Percentiles rank a stretch among this genome's conserved stretches.
phyloP scores from a whole-genome alignment of 2,113 vertebrate genomes.

The Pontoporia blainvillei region DNA sequence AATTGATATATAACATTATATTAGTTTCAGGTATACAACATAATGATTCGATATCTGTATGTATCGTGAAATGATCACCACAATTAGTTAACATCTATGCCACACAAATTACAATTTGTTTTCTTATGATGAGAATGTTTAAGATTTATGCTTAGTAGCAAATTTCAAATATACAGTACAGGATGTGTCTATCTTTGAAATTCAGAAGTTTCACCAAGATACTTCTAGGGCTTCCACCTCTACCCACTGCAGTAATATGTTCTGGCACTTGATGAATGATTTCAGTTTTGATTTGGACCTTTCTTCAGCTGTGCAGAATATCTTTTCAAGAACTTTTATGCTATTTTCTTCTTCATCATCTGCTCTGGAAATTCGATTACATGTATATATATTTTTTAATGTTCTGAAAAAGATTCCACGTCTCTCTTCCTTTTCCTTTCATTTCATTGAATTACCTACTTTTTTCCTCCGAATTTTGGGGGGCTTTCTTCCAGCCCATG shows the following conservation, averaged over 20 bases:
- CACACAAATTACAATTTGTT: neutral
- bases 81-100: neutral
- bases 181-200: neutral
- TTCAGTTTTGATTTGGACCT: neutral
- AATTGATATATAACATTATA: neutral
- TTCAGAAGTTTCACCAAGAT: neutral
- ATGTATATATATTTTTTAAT: neutral
- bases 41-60: neutral
- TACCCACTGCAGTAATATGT: neutral
- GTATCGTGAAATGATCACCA: neutral
- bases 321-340: neutral
- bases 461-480: neutral
- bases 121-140: neutral
- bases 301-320: conserved; percentile 17
- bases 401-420: neutral
- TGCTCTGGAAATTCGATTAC: neutral
- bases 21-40: neutral
- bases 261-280: neutral
- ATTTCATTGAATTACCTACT: neutral
- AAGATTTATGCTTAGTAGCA: neutral
- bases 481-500: neutral
- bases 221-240: neutral
- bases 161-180: neutral
- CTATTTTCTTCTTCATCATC: neutral
- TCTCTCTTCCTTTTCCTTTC: neutral